phyloP scores from a whole-genome alignment of 2,113 vertebrate genomes.

The Cynoglossus semilaevis region DNA sequence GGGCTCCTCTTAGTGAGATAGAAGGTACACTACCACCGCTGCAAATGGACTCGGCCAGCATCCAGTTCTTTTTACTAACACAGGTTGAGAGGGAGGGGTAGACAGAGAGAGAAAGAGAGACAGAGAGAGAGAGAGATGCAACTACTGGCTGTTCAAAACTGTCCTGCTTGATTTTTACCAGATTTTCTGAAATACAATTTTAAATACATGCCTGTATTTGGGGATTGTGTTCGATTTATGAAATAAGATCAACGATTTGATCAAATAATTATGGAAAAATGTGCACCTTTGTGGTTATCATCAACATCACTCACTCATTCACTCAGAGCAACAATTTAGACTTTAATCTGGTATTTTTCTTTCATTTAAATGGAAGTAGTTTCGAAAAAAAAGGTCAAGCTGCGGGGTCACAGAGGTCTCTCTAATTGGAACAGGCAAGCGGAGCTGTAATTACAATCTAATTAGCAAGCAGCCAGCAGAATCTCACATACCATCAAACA shows the following conservation, averaged over 20 bases:
- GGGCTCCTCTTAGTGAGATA: constrained; percentile 69
- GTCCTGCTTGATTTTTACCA: no score
- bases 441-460: constrained; percentile 76
- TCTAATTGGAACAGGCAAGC: constrained; percentile 75
- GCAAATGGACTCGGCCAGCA: constrained; percentile 13
- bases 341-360: constrained; percentile 52
- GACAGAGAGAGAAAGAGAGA: no score
- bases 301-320: constrained; percentile 46
- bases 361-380: constrained; percentile 69
- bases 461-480: constrained; percentile 74
- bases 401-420: constrained; percentile 64
- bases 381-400: constrained; percentile 75
- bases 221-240: not conserved
- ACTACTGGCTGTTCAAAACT: no score
- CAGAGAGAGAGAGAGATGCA: no score
- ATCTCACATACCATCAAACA: constrained; percentile 72
- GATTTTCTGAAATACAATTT: no score
- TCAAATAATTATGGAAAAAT: not conserved
- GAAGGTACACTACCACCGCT: constrained; percentile 53
- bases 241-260: not conserved
- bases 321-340: constrained; percentile 47
- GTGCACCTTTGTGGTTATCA: constrained; percentile 25
- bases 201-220: not conserved
- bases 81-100: no score
- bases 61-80: not conserved